Percentiles rank a stretch among this genome's conserved stretches.
Evolutionary conservation across 1,140 invertebrate species (phyloP).

Genomic region (Eurosta solidaginis): DNA sequence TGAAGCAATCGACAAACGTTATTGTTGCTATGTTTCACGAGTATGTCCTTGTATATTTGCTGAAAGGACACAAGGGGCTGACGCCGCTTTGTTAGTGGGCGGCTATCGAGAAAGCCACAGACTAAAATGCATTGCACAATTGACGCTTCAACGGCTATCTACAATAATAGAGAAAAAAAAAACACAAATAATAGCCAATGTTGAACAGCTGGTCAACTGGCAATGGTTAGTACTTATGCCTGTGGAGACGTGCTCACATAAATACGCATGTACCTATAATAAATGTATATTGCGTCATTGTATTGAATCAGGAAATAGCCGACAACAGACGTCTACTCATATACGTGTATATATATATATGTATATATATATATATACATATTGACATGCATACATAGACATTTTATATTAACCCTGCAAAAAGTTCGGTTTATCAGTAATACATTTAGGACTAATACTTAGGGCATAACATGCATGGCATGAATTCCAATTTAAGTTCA

Average conservation of each 20-base stretch:
- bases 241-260: no score
- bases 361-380: no score
- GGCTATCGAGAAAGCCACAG: background rate
- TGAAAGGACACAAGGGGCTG: background rate
- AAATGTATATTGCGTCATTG: background rate
- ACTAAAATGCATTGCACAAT: slow-evolving; percentile 12
- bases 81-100: background rate
- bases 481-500: no score
- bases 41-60: background rate
- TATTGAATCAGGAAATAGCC: background rate
- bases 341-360: no score
- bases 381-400: no score
- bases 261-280: background rate
- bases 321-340: no score
- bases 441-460: no score
- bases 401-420: no score
- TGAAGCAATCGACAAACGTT: slow-evolving; percentile 8
- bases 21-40: background rate
- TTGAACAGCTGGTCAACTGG: background rate
- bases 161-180: background rate
- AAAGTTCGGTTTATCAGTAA: no score
- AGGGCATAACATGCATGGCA: no score
- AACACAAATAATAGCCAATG: background rate
- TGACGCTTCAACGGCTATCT: background rate
- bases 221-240: no score